Evolutionary conservation across 2,113 vertebrate species (phyloP), one percentile per base, ranked within the genome.

Genomic region (Solea solea): DNA sequence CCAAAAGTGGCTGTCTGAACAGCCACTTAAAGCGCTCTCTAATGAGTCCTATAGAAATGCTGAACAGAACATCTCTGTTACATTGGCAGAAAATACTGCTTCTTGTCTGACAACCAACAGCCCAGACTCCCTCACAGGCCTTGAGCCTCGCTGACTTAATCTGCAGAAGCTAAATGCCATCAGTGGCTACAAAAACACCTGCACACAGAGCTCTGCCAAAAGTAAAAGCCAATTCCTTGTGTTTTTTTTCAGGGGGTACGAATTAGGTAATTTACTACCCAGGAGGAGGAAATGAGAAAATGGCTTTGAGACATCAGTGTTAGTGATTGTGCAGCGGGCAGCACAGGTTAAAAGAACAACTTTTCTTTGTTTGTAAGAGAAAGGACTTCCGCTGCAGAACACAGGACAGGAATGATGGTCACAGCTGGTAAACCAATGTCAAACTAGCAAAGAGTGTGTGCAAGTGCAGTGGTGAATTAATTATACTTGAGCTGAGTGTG

Each of bases 21-120:
- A 80, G 70, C 15, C 41, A 72, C 61, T 21, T 70, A 76, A 87
- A 82, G 45, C 56, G 72, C 71, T 84, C 88, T 82, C 84, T 86
- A 90, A 87, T 87, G 86, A 85, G 63, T 87, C 63, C 75, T 81
- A 68, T 50, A 81, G 74, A 89, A 81, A 76, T 67, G 72, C 69
- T 83, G 75, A 85, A 83, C 78, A 84, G 71, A 80, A 84, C 76
- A 80, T 78, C 52, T 82, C 52, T 68, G 59, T 83, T 81, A 80
- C 78, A 85, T 89, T 82, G 80, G 80, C 79, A 87, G 61, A 69
- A 85, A 76, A 81, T 28, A 45, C 46, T 63, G 42, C 65, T 63
- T 51, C 76, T 73, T 78, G 71, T 74, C 48, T 71, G 57, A 15
- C 7, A 12, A 80, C 53, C 69, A 72, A 55, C 71, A 64, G 57